Evolutionary conservation across 2,113 vertebrate species (phyloP).

Genomic region (Butorides virescens): DNA sequence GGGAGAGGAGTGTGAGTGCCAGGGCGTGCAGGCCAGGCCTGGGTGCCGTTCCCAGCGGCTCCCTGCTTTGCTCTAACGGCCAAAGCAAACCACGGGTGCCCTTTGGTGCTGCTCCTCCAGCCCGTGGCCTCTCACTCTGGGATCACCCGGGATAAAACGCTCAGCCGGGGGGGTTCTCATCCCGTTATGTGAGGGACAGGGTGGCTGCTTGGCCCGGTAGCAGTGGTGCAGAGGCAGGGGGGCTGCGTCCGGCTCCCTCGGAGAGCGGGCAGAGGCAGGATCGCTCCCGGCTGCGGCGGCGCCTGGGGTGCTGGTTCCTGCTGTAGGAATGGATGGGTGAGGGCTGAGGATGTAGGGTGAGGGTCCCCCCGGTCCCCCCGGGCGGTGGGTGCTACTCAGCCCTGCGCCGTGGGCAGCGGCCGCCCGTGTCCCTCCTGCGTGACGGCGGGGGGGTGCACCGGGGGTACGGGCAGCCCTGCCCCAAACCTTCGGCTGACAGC

Average conservation of each 20-base stretch:
- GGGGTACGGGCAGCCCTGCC: background rate
- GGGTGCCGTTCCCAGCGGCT: background rate
- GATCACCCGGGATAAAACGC: background rate
- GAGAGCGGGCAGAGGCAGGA: background rate
- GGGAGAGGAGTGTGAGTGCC: background rate
- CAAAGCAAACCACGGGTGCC: background rate
- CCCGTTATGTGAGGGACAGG: background rate
- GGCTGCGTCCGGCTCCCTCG: accelerated
- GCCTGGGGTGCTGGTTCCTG: background rate
- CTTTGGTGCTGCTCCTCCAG: background rate
- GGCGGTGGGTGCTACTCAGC: background rate
- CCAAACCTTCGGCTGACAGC: background rate
- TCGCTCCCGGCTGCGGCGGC: accelerated
- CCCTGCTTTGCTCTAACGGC: background rate
- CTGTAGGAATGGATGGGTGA: too few relatives aligned
- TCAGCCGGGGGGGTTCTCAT: background rate
- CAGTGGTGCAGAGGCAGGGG: background rate
- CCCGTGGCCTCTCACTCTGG: background rate
- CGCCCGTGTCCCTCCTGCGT: background rate
- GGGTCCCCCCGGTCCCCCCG: background rate
- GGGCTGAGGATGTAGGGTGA: background rate
- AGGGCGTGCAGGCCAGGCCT: background rate
- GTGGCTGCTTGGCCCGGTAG: background rate
- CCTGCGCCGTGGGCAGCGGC: background rate
- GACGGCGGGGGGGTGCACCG: too few relatives aligned